phyloP scores from a whole-genome alignment of 2,888 invertebrate species.

The Sphaerophoria taeniata region DNA sequence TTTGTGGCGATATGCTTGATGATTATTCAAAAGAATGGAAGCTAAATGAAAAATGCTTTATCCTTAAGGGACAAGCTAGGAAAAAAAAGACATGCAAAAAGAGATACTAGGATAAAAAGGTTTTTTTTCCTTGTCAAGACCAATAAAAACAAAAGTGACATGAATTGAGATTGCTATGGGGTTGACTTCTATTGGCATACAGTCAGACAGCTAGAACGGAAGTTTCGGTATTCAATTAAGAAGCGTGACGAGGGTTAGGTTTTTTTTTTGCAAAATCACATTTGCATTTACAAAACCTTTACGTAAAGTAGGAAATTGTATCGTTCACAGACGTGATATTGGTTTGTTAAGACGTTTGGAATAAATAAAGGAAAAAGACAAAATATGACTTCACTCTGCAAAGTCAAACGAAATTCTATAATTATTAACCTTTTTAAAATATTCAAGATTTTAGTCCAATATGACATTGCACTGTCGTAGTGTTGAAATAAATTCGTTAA shows the following conservation, averaged over 20 bases:
- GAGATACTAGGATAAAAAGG: conserved; percentile 42
- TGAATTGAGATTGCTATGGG: conserved; percentile 28
- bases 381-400: too few relatives aligned
- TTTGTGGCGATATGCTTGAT: conserved; percentile 69
- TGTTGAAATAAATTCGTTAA: too few relatives aligned
- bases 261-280: neutral
- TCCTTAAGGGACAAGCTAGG: neutral
- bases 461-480: too few relatives aligned
- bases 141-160: conserved; percentile 55
- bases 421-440: too few relatives aligned
- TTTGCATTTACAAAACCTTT: too few relatives aligned
- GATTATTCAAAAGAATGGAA: conserved; percentile 44
- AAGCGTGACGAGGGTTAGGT: neutral
- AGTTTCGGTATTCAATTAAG: conserved; percentile 35
- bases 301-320: too few relatives aligned
- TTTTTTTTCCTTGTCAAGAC: conserved; percentile 24
- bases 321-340: too few relatives aligned
- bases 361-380: too few relatives aligned
- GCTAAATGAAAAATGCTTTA: conserved; percentile 31
- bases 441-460: too few relatives aligned
- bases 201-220: conserved; percentile 41
- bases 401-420: too few relatives aligned
- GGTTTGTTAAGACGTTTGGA: too few relatives aligned
- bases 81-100: neutral
- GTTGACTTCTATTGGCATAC: conserved; percentile 38